These are phyloP conservation scores for Pissodes strobi DNA, from an alignment of 1,140 invertebrate species.

Conservation along the genomic window DNA sequence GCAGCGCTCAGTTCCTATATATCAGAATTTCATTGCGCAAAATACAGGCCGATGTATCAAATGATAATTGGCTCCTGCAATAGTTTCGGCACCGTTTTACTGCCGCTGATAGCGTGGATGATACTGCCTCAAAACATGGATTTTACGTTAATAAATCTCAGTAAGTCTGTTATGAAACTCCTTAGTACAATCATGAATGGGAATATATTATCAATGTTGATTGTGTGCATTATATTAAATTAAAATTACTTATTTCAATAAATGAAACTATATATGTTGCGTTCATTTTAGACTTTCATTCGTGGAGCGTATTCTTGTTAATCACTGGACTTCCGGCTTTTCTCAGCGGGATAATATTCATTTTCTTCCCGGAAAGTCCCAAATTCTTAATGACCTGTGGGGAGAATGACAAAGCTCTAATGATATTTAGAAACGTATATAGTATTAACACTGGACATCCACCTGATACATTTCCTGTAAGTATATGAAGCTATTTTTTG, in stretches of 20 bases:
- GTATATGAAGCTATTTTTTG: too few species aligned
- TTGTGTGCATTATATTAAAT: too few species aligned
- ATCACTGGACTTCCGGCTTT: conserved; percentile 69
- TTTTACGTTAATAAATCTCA: conserved; percentile 23
- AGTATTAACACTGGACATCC: conserved; percentile 66
- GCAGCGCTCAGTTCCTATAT: conserved; percentile 71
- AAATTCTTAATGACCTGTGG: conserved; percentile 78
- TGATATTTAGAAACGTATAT: conserved; percentile 66
- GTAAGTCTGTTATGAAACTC: too few species aligned
- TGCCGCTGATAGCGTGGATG: conserved; percentile 41
- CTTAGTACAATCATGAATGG: too few species aligned
- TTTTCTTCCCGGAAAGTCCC: conserved; percentile 74
- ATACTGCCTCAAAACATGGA: conserved; percentile 38
- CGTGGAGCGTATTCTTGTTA: conserved; percentile 79
- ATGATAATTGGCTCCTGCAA: conserved; percentile 67
- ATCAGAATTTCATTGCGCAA: conserved; percentile 69
- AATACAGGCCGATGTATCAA: conserved; percentile 65
- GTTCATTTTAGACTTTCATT: conserved; percentile 57
- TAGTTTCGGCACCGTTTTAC: conserved; percentile 49
- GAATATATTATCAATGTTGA: too few species aligned
- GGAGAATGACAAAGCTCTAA: conserved; percentile 67
- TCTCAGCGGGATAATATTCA: conserved; percentile 64
- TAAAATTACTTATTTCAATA: too few species aligned
- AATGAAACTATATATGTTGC: background rate
- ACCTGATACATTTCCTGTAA: conserved; percentile 62